Evolutionary conservation across 2,113 vertebrate genomes (phyloP).

Genomic region (Aspidoscelis tigris): DNA sequence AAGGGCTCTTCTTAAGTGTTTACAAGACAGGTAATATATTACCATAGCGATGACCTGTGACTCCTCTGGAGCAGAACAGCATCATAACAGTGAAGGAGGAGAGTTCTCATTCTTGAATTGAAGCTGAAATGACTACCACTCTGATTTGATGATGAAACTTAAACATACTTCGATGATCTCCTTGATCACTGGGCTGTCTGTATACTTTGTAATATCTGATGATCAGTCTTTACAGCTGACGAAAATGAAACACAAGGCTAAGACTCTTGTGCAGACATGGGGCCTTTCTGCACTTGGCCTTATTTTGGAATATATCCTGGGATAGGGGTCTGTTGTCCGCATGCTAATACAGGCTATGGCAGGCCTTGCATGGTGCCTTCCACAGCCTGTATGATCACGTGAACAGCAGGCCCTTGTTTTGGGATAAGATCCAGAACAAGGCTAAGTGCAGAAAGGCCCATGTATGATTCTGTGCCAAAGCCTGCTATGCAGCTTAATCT

Average conservation of each 20-base stretch:
- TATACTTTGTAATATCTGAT: background rate
- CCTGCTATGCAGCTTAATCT: background rate
- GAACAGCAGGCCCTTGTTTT: too few species aligned
- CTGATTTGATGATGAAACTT: background rate
- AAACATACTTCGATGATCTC: background rate
- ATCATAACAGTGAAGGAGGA: constrained; percentile 31
- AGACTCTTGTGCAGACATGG: background rate
- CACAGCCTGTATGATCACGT: too few species aligned
- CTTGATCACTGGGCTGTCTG: background rate
- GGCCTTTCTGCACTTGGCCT: too few species aligned
- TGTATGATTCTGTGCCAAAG: background rate
- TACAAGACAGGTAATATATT: background rate
- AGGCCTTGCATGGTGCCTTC: too few species aligned
- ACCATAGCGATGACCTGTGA: constrained; percentile 22
- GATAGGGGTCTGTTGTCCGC: too few species aligned
- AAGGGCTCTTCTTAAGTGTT: background rate
- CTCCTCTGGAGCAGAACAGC: constrained; percentile 34
- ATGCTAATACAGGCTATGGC: too few species aligned
- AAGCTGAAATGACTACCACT: background rate
- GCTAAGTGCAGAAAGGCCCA: too few species aligned
- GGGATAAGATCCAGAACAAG: too few species aligned
- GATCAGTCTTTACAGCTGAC: background rate
- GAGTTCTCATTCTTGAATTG: constrained; percentile 3
- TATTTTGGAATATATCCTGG: too few species aligned
- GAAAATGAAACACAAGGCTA: background rate